Conservation (phyloP, 2,113 vertebrate genomes). For the Oncorhynchus tshawytscha region DNA sequence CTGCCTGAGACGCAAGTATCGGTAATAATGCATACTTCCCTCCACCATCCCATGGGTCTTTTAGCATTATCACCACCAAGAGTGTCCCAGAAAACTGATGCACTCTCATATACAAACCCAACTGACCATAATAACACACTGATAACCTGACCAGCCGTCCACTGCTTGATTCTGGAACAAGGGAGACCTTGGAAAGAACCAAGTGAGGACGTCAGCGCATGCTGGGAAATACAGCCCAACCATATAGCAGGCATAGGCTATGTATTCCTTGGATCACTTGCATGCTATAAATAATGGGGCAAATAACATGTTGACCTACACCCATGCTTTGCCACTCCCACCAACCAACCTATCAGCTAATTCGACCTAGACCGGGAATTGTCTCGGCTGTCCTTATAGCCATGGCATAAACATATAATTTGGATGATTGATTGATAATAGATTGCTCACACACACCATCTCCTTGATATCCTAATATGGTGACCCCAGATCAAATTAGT, state of each 20-base stretch:
- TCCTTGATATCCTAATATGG: too few species aligned
- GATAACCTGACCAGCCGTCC: background rate
- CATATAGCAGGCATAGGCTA: background rate
- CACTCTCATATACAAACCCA: background rate
- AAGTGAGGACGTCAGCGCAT: background rate
- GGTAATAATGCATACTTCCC: background rate
- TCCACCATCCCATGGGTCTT: background rate
- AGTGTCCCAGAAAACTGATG: background rate
- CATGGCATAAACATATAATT: conserved; percentile 45
- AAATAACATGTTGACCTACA: background rate
- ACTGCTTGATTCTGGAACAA: background rate
- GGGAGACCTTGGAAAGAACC: background rate
- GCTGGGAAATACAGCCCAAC: background rate
- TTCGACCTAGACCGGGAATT: conserved; percentile 9
- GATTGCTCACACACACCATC: background rate
- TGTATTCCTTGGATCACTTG: background rate
- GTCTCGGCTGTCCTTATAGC: conserved; percentile 33
- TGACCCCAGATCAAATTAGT: background rate
- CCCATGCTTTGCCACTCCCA: background rate
- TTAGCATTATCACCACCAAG: background rate
- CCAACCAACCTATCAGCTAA: background rate
- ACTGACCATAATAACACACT: background rate
- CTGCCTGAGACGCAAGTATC: background rate
- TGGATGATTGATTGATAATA: conserved; percentile 30
- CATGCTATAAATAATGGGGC: too few species aligned